phyloP scores from a whole-genome alignment of 2,113 vertebrate genomes.

The Xiphorhynchus elegans region DNA sequence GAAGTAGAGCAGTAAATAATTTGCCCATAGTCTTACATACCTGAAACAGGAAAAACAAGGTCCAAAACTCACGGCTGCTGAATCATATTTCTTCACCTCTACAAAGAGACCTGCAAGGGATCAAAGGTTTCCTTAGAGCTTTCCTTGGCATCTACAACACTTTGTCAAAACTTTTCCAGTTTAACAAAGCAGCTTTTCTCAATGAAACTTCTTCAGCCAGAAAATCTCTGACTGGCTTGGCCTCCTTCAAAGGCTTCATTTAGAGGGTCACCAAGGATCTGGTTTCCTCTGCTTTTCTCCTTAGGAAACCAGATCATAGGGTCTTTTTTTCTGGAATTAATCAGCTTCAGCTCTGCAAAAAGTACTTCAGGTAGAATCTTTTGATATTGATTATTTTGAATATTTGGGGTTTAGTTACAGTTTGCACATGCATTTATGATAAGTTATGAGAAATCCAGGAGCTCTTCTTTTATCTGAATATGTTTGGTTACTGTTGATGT shows the following conservation, averaged over 20 bases:
- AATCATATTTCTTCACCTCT: neutral
- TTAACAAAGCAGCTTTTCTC: conserved; percentile 44
- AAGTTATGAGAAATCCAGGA: neutral
- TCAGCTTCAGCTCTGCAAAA: neutral
- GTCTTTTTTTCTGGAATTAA: conserved; percentile 2
- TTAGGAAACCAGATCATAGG: neutral
- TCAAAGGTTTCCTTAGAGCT: conserved; percentile 4
- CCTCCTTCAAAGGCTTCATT: conserved; percentile 17
- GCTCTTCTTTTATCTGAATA: neutral
- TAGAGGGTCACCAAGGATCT: conserved; percentile 4
- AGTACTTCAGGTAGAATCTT: neutral
- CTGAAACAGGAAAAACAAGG: neutral
- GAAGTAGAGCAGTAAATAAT: neutral
- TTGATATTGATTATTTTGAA: neutral
- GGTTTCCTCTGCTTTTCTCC: conserved; percentile 18
- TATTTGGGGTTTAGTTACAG: neutral
- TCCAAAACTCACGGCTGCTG: neutral
- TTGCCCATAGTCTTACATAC: neutral
- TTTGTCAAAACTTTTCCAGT: neutral
- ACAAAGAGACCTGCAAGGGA: neutral
- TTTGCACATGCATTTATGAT: neutral
- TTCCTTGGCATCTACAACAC: neutral
- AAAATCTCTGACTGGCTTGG: conserved; percentile 13
- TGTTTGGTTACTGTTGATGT: neutral
- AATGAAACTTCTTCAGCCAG: conserved; percentile 29